Percentiles rank a stretch among this genome's conserved stretches.
phyloP scores from a whole-genome alignment of 2,797 vertebrate species.

The Alca torda region DNA sequence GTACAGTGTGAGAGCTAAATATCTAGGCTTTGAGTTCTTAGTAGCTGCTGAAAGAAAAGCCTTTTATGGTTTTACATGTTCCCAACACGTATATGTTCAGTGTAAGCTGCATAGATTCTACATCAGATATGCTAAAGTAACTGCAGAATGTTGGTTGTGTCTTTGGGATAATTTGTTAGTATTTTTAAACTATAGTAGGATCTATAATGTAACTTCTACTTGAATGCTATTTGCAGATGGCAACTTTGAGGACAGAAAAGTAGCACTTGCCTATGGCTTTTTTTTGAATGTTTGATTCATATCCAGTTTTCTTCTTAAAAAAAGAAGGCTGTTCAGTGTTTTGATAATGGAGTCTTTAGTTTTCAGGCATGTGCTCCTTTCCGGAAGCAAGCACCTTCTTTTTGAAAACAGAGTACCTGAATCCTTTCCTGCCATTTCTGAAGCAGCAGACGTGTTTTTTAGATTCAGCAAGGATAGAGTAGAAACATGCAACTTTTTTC shows the following conservation, averaged over 20 bases:
- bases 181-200: background rate
- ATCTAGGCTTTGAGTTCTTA: background rate
- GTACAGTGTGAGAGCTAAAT: background rate
- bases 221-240: background rate
- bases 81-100: background rate
- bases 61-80: background rate
- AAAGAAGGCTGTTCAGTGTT: background rate
- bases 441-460: background rate
- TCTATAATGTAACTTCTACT: background rate
- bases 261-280: background rate
- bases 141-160: background rate
- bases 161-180: background rate
- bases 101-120: background rate
- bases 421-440: background rate
- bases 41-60: background rate
- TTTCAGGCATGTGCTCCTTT: background rate
- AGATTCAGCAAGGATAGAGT: background rate
- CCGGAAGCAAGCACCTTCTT: background rate
- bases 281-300: background rate
- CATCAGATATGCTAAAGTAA: background rate
- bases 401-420: background rate
- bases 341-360: background rate
- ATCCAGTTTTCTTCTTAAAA: background rate
- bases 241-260: background rate
- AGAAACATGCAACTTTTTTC: background rate